A percentile compares a stretch with the other conserved stretches of the same genome.
Conservation (phyloP, 1,140 invertebrate genomes). For the Pachyrhynchus sulphureomaculatus region DNA sequence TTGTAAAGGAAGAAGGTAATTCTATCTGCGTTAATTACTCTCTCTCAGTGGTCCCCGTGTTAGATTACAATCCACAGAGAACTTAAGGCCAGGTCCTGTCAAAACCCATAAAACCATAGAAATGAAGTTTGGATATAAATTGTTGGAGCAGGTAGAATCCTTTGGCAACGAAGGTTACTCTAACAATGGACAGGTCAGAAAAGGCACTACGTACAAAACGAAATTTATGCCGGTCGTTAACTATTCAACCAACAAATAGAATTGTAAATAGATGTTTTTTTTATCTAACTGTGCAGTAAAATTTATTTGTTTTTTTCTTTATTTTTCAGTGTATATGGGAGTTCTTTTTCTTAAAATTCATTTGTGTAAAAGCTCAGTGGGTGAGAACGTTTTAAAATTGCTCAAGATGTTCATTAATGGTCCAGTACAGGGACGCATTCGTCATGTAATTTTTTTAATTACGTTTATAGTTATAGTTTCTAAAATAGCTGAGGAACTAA, state of each 20-base stretch:
- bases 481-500: no score
- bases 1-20: conserved; percentile 4
- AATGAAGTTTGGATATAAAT: conserved; percentile 17
- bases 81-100: conserved; percentile 4
- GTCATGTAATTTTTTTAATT: no score
- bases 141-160: conserved; percentile 14
- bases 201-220: conserved; percentile 7
- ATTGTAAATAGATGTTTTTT: conserved; percentile 10
- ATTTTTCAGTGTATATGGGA: no score
- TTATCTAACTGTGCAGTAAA: not conserved
- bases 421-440: no score
- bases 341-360: no score
- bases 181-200: conserved; percentile 23
- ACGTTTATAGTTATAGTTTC: no score
- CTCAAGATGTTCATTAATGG: no score
- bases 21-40: conserved; percentile 8
- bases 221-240: conserved; percentile 1
- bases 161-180: not conserved
- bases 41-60: not conserved
- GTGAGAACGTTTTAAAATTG: no score
- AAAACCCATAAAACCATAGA: conserved; percentile 4
- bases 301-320: no score
- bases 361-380: no score
- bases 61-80: not conserved
- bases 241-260: conserved; percentile 6